Conservation (phyloP, 2,888 invertebrate species). For the Elegia similella region DNA sequence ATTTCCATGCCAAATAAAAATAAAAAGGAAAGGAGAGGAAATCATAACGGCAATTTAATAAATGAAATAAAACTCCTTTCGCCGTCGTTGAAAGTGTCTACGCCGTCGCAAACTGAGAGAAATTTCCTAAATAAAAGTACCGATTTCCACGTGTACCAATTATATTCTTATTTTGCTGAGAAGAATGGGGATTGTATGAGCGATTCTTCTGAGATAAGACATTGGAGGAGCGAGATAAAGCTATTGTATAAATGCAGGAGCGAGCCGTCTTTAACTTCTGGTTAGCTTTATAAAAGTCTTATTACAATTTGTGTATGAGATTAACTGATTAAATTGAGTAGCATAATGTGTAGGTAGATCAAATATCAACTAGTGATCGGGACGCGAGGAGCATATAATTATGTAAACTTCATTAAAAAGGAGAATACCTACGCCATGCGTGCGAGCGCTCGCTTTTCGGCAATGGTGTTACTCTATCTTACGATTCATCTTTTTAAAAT, state of each 20-base stretch:
- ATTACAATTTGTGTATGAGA: too few species aligned
- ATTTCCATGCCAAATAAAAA: slow-evolving; percentile 21
- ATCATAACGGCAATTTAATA: slow-evolving; percentile 34
- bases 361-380: too few species aligned
- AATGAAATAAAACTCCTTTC: slow-evolving; percentile 38
- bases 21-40: slow-evolving; percentile 23
- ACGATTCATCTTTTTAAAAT: too few species aligned
- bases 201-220: not conserved
- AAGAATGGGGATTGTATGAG: not conserved
- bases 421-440: too few species aligned
- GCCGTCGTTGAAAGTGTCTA: slow-evolving; percentile 42
- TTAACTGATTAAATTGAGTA: not conserved
- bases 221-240: slow-evolving; percentile 41
- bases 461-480: too few species aligned
- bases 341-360: not conserved
- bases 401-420: too few species aligned
- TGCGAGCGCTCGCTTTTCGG: too few species aligned
- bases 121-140: slow-evolving; percentile 17
- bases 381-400: too few species aligned
- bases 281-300: slow-evolving; percentile 36
- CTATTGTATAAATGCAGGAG: slow-evolving; percentile 61
- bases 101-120: slow-evolving; percentile 48
- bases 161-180: slow-evolving; percentile 32
- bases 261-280: slow-evolving; percentile 50
- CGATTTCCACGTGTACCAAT: slow-evolving; percentile 37